A percentile compares a stretch with the other conserved stretches of the same genome.
These are phyloP conservation scores for Cacoxenus indagator DNA, from an alignment of 2,888 invertebrate species.

Conservation along the genomic window DNA sequence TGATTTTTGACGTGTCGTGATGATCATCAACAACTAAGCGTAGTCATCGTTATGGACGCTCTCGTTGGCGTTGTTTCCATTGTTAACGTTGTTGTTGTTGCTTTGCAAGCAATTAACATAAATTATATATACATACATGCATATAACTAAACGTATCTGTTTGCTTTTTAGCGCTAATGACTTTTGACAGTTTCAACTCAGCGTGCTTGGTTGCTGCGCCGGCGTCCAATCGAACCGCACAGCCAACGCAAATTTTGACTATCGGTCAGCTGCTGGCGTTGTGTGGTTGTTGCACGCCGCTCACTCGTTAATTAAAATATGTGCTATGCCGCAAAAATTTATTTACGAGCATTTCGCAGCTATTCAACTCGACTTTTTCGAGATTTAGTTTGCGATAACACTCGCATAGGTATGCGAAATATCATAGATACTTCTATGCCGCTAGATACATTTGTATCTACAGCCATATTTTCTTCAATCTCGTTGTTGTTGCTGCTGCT, in stretches of 20 bases:
- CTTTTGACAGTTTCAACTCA: conserved; percentile 22
- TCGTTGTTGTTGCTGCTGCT: no score
- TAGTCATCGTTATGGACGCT: not conserved
- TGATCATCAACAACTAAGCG: conserved; percentile 37
- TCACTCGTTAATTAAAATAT: conserved; percentile 21
- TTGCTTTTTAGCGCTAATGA: conserved; percentile 21
- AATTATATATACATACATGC: conserved; percentile 33
- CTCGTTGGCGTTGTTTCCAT: not conserved
- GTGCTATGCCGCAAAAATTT: conserved; percentile 20
- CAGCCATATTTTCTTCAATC: no score
- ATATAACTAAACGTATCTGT: conserved; percentile 2
- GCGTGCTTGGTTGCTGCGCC: not conserved
- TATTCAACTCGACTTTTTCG: conserved; percentile 6
- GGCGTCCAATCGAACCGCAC: not conserved
- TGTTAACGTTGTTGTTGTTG: conserved; percentile 6
- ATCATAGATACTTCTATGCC: not conserved
- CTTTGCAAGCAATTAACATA: conserved; percentile 48
- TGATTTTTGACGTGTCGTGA: conserved; percentile 41
- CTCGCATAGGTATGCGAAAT: not conserved
- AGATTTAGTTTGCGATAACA: conserved; percentile 15
- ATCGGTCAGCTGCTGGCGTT: not conserved
- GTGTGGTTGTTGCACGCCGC: not conserved
- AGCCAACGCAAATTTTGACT: no score
- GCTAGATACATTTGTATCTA: no score
- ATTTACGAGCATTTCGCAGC: conserved; percentile 21